These are phyloP conservation scores for Pyrocephalus nanus DNA, from an alignment of 2,797 vertebrate species.

Conservation along the genomic window DNA sequence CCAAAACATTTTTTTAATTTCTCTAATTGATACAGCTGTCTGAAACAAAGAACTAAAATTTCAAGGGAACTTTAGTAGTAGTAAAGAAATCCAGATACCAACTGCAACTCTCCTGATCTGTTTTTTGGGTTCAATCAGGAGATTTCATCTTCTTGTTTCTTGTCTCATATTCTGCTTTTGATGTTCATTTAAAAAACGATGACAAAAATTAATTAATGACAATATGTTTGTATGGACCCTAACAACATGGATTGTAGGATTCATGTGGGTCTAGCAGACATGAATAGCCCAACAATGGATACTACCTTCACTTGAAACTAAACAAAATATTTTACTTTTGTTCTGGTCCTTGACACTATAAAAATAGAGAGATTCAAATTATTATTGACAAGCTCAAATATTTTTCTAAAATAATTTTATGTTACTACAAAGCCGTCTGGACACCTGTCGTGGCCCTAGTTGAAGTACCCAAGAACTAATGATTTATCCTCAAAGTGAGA, in stretches of 20 bases:
- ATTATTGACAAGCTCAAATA: not conserved
- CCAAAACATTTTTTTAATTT: not conserved
- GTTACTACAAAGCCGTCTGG: not conserved
- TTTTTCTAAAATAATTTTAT: not conserved
- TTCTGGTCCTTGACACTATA: not conserved
- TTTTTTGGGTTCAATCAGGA: not conserved
- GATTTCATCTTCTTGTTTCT: not conserved
- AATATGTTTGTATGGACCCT: not conserved
- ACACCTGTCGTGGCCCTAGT: accelerated
- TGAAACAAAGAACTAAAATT: not conserved
- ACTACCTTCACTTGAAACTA: not conserved
- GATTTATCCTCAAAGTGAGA: not conserved
- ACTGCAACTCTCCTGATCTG: not conserved
- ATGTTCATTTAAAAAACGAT: not conserved
- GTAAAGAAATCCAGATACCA: not conserved
- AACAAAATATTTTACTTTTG: not conserved
- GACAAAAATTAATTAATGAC: not conserved
- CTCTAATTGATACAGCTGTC: accelerated
- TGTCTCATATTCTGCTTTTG: not conserved
- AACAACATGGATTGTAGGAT: not conserved
- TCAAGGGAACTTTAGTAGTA: not conserved
- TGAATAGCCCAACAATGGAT: accelerated
- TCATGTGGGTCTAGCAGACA: not conserved
- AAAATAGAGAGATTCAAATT: not conserved
- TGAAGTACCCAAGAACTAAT: not conserved